Percentiles rank a stretch among this genome's conserved stretches.
These are phyloP conservation scores for Saccostrea glomerata DNA, from an alignment of 1,140 invertebrate species.

Conservation along the genomic window DNA sequence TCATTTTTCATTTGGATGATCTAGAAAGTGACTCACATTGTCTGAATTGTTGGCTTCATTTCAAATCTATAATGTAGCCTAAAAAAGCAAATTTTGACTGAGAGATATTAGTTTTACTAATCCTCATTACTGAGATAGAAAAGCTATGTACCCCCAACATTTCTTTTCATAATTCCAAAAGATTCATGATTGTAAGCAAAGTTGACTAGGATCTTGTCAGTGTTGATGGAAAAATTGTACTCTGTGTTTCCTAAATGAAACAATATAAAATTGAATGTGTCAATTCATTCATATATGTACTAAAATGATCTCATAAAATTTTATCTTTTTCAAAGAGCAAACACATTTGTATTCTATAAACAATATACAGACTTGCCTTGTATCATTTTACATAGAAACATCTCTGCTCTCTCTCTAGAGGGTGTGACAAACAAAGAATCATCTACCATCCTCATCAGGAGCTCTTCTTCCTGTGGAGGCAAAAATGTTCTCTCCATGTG, in stretches of 20 bases:
- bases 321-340: too few species aligned
- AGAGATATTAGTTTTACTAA: too few species aligned
- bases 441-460: slow-evolving; percentile 71
- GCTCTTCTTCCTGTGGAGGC: slow-evolving; percentile 54
- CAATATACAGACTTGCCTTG: background rate
- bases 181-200: slow-evolving; percentile 43
- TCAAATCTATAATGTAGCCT: too few species aligned
- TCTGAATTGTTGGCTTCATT: background rate
- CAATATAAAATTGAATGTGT: too few species aligned
- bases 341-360: too few species aligned
- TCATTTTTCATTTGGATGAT: too few species aligned
- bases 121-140: background rate
- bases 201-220: slow-evolving; percentile 59
- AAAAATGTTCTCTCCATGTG: slow-evolving; percentile 62
- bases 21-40: too few species aligned
- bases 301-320: too few species aligned
- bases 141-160: background rate
- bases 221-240: slow-evolving; percentile 61
- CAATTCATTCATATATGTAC: too few species aligned
- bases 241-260: slow-evolving; percentile 56
- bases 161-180: background rate
- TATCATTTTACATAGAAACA: slow-evolving; percentile 59
- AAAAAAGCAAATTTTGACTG: too few species aligned
- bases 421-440: slow-evolving; percentile 70
- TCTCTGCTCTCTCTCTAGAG: slow-evolving; percentile 56